phyloP scores from a whole-genome alignment of 1,140 invertebrate species.

The Drosophila ambigua region DNA sequence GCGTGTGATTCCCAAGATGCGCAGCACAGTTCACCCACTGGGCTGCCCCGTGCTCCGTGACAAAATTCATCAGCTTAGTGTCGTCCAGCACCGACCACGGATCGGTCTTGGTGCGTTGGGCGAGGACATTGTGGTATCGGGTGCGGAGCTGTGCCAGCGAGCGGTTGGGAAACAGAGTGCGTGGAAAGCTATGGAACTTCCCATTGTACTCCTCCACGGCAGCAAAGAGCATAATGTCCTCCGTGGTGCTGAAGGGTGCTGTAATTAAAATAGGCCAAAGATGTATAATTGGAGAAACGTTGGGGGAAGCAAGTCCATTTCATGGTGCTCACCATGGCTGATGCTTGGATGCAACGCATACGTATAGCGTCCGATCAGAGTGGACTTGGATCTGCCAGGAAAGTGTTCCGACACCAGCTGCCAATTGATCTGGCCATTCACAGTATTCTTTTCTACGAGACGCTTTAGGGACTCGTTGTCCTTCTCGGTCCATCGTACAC shows the following conservation, averaged over 20 bases:
- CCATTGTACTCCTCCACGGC: slow-evolving; percentile 86
- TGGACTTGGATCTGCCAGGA: slow-evolving; percentile 86
- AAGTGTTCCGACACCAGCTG: slow-evolving; percentile 86
- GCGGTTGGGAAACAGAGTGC: slow-evolving; percentile 85
- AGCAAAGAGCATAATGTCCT: slow-evolving; percentile 87
- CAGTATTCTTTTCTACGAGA: slow-evolving; percentile 85
- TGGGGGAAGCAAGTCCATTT: neutral
- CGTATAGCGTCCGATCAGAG: slow-evolving; percentile 86
- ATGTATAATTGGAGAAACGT: neutral
- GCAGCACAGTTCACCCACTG: slow-evolving; percentile 84
- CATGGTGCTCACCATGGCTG: slow-evolving; percentile 54
- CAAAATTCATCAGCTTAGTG: slow-evolving; percentile 79
- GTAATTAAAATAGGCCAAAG: neutral
- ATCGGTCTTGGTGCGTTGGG: slow-evolving; percentile 74
- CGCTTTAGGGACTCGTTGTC: slow-evolving; percentile 86
- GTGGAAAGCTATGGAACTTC: slow-evolving; percentile 85
- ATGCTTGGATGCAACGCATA: slow-evolving; percentile 82
- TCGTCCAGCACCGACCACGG: slow-evolving; percentile 85
- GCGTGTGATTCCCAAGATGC: slow-evolving; percentile 82
- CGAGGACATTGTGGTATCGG: slow-evolving; percentile 84
- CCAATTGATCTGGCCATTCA: slow-evolving; percentile 88
- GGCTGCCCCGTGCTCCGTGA: slow-evolving; percentile 72
- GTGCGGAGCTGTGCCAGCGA: slow-evolving; percentile 85
- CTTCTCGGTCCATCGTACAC: slow-evolving; percentile 85
- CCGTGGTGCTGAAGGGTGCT: slow-evolving; percentile 85